These are phyloP conservation scores for Rousettus madagascariensis DNA, from an alignment of 2,797 vertebrate species.

Conservation along the genomic window DNA sequence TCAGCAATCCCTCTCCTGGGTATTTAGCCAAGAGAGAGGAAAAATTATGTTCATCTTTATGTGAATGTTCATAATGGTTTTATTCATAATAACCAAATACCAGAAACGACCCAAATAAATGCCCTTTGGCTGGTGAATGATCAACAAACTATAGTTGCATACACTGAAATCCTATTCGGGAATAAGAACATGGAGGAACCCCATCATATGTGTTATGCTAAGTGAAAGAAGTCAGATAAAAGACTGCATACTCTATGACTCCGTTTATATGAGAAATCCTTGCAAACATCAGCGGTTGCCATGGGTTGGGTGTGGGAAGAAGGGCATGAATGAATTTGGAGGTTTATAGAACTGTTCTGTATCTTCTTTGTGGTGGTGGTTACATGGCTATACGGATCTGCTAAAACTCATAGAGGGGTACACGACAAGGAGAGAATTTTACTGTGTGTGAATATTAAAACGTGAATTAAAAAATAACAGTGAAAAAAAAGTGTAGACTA, in stretches of 20 bases:
- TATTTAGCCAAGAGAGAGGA: conserved; percentile 18
- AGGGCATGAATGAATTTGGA: background rate
- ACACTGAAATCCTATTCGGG: background rate
- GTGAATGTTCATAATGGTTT: background rate
- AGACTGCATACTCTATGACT: background rate
- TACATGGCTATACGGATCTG: background rate
- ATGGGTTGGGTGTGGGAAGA: background rate
- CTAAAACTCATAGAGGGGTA: background rate
- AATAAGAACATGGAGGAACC: background rate
- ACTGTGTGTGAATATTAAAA: background rate
- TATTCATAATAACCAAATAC: background rate
- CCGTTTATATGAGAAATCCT: background rate
- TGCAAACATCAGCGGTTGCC: background rate
- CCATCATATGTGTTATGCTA: background rate
- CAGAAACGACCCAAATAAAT: background rate
- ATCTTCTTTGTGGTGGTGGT: background rate
- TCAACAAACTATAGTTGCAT: background rate
- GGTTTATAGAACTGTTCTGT: background rate
- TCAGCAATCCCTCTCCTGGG: background rate
- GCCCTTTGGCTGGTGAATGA: background rate
- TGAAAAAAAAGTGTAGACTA: background rate
- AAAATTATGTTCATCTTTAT: background rate
- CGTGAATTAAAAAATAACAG: background rate
- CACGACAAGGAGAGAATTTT: background rate
- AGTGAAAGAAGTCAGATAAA: background rate